phyloP scores from a whole-genome alignment of 2,888 invertebrate species.

The Nephrotoma guestfalica region DNA sequence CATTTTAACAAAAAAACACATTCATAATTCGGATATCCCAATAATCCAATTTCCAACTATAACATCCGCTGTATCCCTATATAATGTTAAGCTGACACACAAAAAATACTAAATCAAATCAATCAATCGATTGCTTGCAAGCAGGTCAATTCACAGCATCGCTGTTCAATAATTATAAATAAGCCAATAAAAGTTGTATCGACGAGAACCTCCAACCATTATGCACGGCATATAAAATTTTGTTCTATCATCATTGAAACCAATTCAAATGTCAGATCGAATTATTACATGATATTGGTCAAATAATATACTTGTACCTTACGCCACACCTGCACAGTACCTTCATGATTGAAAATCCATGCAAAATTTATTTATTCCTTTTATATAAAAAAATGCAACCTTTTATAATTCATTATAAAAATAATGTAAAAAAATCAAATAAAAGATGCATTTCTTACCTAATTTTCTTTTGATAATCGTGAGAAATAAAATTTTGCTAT shows the following conservation, averaged over 20 bases:
- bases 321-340: not conserved
- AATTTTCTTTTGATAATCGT: not conserved
- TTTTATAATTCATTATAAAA: not conserved
- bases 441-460: not conserved
- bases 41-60: not conserved
- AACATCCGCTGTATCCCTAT: not conserved
- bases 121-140: not conserved
- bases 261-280: not conserved
- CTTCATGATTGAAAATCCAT: not conserved
- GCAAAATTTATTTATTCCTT: not conserved
- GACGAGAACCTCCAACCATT: not conserved
- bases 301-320: not conserved
- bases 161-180: not conserved
- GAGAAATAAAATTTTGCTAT: not conserved
- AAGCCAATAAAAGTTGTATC: not conserved
- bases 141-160: not conserved
- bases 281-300: not conserved
- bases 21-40: not conserved
- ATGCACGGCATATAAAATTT: not conserved
- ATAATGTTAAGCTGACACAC: no score
- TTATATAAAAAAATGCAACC: not conserved
- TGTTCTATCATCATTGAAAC: not conserved
- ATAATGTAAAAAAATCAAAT: not conserved
- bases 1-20: not conserved
- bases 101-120: not conserved